Evolutionary conservation across 2,113 vertebrate species (phyloP), one percentile per base, ranked within the genome.

Genomic region (Crypturellus undulatus): DNA sequence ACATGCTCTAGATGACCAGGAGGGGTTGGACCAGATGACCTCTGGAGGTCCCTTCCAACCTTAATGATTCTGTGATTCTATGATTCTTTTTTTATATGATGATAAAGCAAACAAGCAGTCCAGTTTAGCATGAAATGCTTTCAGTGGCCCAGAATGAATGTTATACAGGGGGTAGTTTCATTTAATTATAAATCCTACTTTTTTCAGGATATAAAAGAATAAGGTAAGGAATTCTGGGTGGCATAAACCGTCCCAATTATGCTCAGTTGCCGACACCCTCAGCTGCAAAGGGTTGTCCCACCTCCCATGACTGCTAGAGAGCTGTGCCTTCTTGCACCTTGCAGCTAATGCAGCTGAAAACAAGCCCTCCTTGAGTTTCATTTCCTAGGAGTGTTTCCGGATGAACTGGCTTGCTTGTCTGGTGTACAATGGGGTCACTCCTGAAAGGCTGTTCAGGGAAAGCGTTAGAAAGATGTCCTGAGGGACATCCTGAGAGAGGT

Each of bases 241-340:
- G 21, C n/a, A n/a, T 56, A 81, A 68, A 58, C 45, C 58, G 28
- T 51, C n/a, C 56, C 52, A 9, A 51, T 40, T 9, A 54, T 64
- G 26, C 25, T 13, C 26, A 34, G 43, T 10, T 32, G 49, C 49
- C 49, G 5, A 21, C 47, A 20, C 17, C 21, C 47, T 4, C 47
- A 22, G 38, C 63, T 52, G 28, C 9, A 54, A 30, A 4, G 15
- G 34, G 14, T 58, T 47, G 47, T 73, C 59, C 42, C 19, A 52
- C 36, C 51, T 72, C 11, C 19, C 56, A 1, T 1, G 38, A 12
- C 12, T 22, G 21, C 43, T 60, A 65, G 75, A 2, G 1, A 28
- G 32, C n/a, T 0, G 0, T 49, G 43, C 26, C 0, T 0, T 49
- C 34, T 52, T 69, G 24, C 68, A 19, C 42, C 42, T 30, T 56